Conservation (phyloP, 2,113 vertebrate species). For the Psilopogon haemacephalus region DNA sequence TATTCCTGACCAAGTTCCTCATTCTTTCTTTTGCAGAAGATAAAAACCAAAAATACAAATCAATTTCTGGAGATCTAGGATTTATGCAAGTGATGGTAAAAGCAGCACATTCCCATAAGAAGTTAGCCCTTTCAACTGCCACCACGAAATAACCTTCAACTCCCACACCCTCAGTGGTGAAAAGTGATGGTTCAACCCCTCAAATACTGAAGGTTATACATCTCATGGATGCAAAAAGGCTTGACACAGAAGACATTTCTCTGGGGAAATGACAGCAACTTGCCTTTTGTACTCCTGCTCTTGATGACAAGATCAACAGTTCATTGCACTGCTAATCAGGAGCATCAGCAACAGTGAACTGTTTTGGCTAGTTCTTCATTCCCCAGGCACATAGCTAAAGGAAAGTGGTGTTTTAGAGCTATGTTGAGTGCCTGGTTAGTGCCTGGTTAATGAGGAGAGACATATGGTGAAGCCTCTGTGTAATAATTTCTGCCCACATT, state of each 20-base stretch:
- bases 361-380: not conserved
- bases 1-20: not conserved
- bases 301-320: not conserved
- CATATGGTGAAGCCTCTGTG: rapidly evolving
- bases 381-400: not conserved
- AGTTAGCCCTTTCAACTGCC: not conserved
- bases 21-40: not conserved
- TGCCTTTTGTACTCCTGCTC: not conserved
- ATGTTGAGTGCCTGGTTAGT: not conserved
- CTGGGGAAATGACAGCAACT: not conserved
- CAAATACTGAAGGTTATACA: not conserved
- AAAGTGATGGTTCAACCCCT: not conserved
- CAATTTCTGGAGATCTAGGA: not conserved
- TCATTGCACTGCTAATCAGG: not conserved
- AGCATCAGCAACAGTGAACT: not conserved
- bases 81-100: not conserved
- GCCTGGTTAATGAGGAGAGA: not conserved
- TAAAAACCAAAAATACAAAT: not conserved
- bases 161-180: rapidly evolving
- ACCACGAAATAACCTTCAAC: not conserved
- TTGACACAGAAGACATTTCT: not conserved
- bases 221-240: not conserved
- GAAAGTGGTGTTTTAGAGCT: not conserved
- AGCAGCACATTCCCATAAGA: not conserved
- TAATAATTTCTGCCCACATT: not conserved